Evolutionary conservation across 2,113 vertebrate genomes (phyloP), one percentile per base, ranked within the genome.

Genomic region (Phyllopteryx taeniolatus): DNA sequence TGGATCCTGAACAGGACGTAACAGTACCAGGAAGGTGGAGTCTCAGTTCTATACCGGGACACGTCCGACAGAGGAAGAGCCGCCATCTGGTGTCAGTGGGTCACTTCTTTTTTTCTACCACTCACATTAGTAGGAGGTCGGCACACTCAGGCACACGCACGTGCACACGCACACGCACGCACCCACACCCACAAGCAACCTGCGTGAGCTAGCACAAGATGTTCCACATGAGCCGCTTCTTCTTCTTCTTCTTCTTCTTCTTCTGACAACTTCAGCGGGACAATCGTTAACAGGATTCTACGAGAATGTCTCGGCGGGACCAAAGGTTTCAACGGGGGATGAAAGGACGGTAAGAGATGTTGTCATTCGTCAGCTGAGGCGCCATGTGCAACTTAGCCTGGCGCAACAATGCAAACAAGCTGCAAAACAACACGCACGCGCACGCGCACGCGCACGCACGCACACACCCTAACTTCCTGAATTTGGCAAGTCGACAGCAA

Each of bases 221-320:
- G 19, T 72, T 77, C 63, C 60, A n/a, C 71, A 78, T 68, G 62
- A 75, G 51, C 67, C n/a, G 46, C 66, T 74, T 15, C 67, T 67
- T 35, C 64, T 61, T 35, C 14, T 61, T 35, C 5, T 35, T 35
- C 14, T 31, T 4, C 17, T 33, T 12, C 4, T 33, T 61, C 8
- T 61, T 61, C 14, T 3, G 31, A 0, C 14, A 35, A 8, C 27
- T 33, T 61, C 33, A 61, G 33, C 11, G 15, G 31, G 31, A 7
- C 8, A 8, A n/a, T 8, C 19, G 8, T 39, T 39, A 15, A 61
- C 59, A 0, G 14, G 59, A 33, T 1, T 3, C 19, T 19, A 13
- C 8, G n/a, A 67, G 22, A 22, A 93, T 93, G 92, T 93, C 93
- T 72, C 87, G 89, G 35, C 82, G 90, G 69, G 92, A 94, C 82